Base-by-base conservation (phyloP, 2,888 invertebrate genomes). In the Hypercompe scribonia region DNA sequence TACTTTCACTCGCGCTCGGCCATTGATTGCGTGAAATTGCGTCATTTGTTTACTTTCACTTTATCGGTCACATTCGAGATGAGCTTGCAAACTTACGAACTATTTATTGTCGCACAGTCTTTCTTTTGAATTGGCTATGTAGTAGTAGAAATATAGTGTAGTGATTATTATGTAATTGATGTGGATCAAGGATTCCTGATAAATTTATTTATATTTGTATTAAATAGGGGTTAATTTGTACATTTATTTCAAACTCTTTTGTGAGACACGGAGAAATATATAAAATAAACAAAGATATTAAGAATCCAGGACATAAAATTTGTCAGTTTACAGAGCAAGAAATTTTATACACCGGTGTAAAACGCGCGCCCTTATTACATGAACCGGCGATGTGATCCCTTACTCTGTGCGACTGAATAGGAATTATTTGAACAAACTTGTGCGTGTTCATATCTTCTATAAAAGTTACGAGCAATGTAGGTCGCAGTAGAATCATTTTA, bases 1-100 rank as follows among this genome's bases (percentile, higher is more conserved):
- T 63, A 70, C 92, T 93, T 93, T 93, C 93, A 91, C 93, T 87
- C 68, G 78, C 77, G 75, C 67, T 86, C 80, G 71, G 77, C 75
- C 79, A 75, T 75, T 80, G 76, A 81, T 91, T 91, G 84, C 89
- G 88, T 89, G 87, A 87, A 39, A 61, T 61, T 61, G 28, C 58
- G 58, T 61, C 28, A 61, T 88, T 83, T 86, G 86, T 86, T 83
- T 85, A 87, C 88, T 89, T 89, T 89, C 89, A 86, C 88, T 84
- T 76, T 75, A 82, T 82, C 83, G 79, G 75, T 78, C 80, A 83
- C 76, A 78, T 83, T 81, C 63, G 74, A 76, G 75, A 77, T 78
- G 70, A 73, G 71, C 68, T 77, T 76, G 75, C 69, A 70, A 73
- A 72, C 84, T 84, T 84, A 84, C 70, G 28, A 76, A 81, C 81